These are phyloP conservation scores for Nephrotoma guestfalica DNA, from an alignment of 2,888 invertebrate species.

Conservation along the genomic window DNA sequence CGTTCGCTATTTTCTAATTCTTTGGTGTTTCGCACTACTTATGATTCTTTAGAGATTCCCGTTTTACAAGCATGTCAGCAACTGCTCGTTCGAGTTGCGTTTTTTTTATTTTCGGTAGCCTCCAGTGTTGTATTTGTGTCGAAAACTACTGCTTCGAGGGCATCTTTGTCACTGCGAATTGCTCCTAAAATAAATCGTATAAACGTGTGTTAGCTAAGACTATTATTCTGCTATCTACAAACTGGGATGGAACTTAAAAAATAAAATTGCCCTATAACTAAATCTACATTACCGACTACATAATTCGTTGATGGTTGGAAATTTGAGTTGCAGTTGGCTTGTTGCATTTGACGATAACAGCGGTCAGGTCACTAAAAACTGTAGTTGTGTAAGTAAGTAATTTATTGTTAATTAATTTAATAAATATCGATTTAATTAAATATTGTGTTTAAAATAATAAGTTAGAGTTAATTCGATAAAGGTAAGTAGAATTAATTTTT, in stretches of 20 bases:
- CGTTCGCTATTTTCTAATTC: slow-evolving; percentile 63
- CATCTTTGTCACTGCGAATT: slow-evolving; percentile 79
- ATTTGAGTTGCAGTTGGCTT: no score
- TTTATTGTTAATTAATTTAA: no score
- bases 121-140: slow-evolving; percentile 73
- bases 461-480: no score
- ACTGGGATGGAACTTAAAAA: not conserved
- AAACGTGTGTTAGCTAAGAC: not conserved
- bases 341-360: no score
- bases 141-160: slow-evolving; percentile 68
- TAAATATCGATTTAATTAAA: no score
- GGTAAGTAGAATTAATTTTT: no score
- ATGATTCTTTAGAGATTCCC: slow-evolving; percentile 63
- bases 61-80: slow-evolving; percentile 61
- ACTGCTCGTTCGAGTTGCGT: slow-evolving; percentile 61
- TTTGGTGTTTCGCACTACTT: slow-evolving; percentile 54
- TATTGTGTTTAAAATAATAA: no score
- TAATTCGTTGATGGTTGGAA: no score
- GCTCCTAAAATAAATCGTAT: slow-evolving; percentile 40
- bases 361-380: no score
- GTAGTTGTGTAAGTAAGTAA: no score
- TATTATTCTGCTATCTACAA: not conserved
- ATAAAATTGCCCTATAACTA: not conserved
- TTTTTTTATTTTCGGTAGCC: slow-evolving; percentile 53
- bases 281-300: not conserved